These are phyloP conservation scores for Protaetia brevitarsis DNA, from an alignment of 1,140 invertebrate species.

Conservation along the genomic window DNA sequence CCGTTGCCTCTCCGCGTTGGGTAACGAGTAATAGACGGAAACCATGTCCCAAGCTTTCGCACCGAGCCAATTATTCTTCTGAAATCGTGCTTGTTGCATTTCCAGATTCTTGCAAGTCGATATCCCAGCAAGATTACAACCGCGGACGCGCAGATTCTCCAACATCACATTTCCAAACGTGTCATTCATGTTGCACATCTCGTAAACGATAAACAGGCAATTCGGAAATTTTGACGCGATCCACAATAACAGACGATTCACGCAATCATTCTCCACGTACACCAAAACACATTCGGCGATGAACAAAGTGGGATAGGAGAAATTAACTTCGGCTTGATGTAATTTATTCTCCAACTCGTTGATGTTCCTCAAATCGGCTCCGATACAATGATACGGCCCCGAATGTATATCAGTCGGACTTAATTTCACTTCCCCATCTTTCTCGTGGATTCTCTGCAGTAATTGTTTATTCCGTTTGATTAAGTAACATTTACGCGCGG, in stretches of 20 bases:
- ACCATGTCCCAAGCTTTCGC: conserved; percentile 89
- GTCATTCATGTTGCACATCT: conserved; percentile 93
- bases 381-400: conserved; percentile 86
- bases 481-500: conserved; percentile 82
- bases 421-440: conserved; percentile 86
- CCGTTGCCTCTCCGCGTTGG: conserved; percentile 69
- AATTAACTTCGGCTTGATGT: conserved; percentile 70
- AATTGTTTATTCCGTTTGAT: conserved; percentile 84
- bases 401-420: conserved; percentile 86
- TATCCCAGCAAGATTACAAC: conserved; percentile 81
- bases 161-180: conserved; percentile 96
- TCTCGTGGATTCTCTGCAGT: conserved; percentile 75
- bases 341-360: conserved; percentile 76
- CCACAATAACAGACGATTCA: conserved; percentile 71
- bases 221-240: conserved; percentile 74
- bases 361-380: conserved; percentile 81
- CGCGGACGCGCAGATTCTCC: conserved; percentile 79
- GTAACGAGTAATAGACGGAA: conserved; percentile 78
- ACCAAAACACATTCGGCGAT: conserved; percentile 96
- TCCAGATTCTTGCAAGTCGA: conserved; percentile 74
- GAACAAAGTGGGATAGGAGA: conserved; percentile 81
- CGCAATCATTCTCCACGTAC: conserved; percentile 81
- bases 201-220: conserved; percentile 87
- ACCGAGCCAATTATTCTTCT: conserved; percentile 70
- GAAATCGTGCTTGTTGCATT: conserved; percentile 65